Evolutionary conservation across 1,140 invertebrate genomes (phyloP), one percentile per base, ranked within the genome.

Genomic region (Scaptomyza montana): DNA sequence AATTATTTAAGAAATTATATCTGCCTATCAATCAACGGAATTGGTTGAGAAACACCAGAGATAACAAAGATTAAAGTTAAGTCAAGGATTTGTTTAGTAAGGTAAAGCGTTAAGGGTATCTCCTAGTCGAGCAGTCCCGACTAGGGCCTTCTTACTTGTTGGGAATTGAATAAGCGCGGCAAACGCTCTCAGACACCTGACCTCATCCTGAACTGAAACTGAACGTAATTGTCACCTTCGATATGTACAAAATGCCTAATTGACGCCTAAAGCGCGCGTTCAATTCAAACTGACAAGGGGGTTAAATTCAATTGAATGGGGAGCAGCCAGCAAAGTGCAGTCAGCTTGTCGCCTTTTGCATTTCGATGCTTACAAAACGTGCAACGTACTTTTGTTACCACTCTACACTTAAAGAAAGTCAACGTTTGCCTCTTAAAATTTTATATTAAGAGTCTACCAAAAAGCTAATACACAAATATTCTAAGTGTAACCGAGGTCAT

Each of bases 231-330:
- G 82, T 87, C 76, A 59, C 82, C 69, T 75, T 66, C 36, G 70
- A 61, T 69, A 80, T 70, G 75, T 45, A 84, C 74, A 84, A 84
- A 89, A 89, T 89, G 80, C 77, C 67, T 84, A 89, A 89, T 89
- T 89, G 84, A 80, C 84, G 84, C 79, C 67, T 72, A 46, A 36
- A 33, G 43, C 25, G 55, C 33, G 62, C 68, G 41, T 61, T 12
- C 71, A 19, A 50, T 36, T 8, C 62, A 59, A 65, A 72, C 59
- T 50, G 39, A n/a, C 54, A 54, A 25, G 54, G 51, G 49, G 45
- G 46, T 39, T 16, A 46, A 45, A 46, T 55, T 30, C 46, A 45
- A 10, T 30, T 16, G 56, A 33, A 57, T 6, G 53, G 53, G 13
- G 39, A 70, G 30, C 16, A 50, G 7, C 10, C 13, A 10, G 16